Evolutionary conservation across 1,140 invertebrate genomes (phyloP).

Genomic region (Macrotrachela quadricornifera): DNA sequence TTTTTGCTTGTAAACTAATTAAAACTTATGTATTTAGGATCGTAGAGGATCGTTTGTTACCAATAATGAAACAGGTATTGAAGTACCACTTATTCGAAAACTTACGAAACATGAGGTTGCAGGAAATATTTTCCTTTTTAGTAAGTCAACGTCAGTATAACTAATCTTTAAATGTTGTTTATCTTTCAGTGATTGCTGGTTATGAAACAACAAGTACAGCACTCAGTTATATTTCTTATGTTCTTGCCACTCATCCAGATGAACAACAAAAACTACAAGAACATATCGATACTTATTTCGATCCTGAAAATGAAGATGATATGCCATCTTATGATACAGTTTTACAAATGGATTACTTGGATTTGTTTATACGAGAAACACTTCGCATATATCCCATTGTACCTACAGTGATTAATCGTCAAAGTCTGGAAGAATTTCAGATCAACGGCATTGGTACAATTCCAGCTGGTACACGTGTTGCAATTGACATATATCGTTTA

Average conservation of each 20-base stretch:
- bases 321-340: conserved; percentile 14
- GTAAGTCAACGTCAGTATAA: too few relatives aligned
- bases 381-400: conserved; percentile 22
- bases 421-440: conserved; percentile 19
- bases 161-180: too few relatives aligned
- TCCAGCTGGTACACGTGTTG: conserved; percentile 31
- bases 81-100: conserved; percentile 8
- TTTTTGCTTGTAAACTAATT: too few relatives aligned
- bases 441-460: conserved; percentile 12
- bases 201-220: conserved; percentile 33
- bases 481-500: conserved; percentile 22
- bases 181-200: conserved; percentile 20
- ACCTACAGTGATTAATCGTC: conserved; percentile 12
- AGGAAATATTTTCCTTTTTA: too few relatives aligned
- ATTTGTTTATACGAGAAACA: conserved; percentile 22
- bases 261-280: conserved; percentile 30
- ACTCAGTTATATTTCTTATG: conserved; percentile 29
- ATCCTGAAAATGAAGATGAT: not conserved
- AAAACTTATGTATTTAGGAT: too few relatives aligned
- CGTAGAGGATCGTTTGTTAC: too few relatives aligned
- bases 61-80: too few relatives aligned
- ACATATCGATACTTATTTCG: conserved; percentile 17
- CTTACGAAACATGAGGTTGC: too few relatives aligned
- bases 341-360: conserved; percentile 18
- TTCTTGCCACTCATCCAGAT: conserved; percentile 30